Evolutionary conservation across 2,888 invertebrate genomes (phyloP).

Genomic region (Parnassius glacialis): DNA sequence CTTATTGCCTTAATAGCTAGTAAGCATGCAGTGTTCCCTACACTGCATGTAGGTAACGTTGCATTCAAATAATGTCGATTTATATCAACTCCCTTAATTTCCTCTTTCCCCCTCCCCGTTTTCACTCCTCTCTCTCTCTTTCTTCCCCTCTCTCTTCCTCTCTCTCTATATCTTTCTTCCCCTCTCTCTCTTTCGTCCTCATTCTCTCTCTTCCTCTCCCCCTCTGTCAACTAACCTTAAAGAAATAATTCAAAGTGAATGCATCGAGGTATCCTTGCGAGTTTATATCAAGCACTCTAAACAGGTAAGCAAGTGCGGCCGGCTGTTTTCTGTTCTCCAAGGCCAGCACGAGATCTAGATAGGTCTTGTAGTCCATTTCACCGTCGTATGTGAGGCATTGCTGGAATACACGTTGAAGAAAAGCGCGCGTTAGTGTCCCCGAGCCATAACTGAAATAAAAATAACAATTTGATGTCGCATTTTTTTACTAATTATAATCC

Average conservation of each 20-base stretch:
- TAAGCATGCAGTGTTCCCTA: no score
- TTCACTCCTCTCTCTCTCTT: no score
- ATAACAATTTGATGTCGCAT: background rate
- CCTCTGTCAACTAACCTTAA: constrained; percentile 80
- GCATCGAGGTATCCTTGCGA: constrained; percentile 93
- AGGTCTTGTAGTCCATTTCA: constrained; percentile 98
- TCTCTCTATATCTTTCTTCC: no score
- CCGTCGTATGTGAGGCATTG: constrained; percentile 97
- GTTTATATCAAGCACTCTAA: constrained; percentile 94
- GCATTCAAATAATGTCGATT: no score
- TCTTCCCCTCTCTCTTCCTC: no score
- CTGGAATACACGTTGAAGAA: constrained; percentile 95
- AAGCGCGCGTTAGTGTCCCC: constrained; percentile 94
- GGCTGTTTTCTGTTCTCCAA: constrained; percentile 95
- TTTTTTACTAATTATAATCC: no score
- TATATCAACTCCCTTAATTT: no score
- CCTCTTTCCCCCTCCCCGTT: no score
- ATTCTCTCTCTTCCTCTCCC: no score
- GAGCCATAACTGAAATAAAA: constrained; percentile 86
- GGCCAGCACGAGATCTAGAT: constrained; percentile 95
- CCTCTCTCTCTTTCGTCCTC: no score
- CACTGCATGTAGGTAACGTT: no score
- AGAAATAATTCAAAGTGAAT: constrained; percentile 95
- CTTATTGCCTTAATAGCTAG: no score
- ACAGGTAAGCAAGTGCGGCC: constrained; percentile 94